Conservation (phyloP, 2,113 vertebrate species). For the Ailuropoda melanoleuca region DNA sequence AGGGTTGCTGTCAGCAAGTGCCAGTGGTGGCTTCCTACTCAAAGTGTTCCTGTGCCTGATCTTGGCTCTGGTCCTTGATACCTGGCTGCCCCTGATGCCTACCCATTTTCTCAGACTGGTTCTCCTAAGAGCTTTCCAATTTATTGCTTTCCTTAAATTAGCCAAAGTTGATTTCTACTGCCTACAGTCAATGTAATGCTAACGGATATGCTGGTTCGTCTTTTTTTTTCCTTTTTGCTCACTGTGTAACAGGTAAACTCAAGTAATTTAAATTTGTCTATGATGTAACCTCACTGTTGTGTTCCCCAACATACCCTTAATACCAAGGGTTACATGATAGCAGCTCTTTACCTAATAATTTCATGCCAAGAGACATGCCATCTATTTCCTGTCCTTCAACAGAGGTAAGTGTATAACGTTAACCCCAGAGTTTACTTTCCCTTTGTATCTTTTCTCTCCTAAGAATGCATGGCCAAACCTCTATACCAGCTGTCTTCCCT, state of each 20-base stretch:
- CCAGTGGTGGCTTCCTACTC: background rate
- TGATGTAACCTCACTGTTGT: background rate
- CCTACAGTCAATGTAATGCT: background rate
- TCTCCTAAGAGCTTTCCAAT: background rate
- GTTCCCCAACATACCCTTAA: conserved; percentile 4
- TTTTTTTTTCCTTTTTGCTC: background rate
- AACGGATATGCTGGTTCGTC: background rate
- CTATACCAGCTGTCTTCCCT: background rate
- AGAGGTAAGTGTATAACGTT: background rate
- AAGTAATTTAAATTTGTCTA: background rate
- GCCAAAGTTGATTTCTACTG: conserved; percentile 5
- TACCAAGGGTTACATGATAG: background rate
- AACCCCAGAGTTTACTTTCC: background rate
- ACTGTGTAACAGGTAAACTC: background rate
- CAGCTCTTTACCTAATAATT: conserved; percentile 28
- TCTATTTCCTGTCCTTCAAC: conserved; percentile 17
- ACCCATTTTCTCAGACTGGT: background rate
- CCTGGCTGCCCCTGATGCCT: background rate
- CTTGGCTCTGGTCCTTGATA: background rate
- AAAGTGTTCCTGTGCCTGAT: background rate
- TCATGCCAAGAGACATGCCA: background rate
- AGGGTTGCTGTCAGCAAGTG: background rate
- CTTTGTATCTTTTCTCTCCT: background rate
- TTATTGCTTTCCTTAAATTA: background rate
- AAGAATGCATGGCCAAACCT: conserved; percentile 21